These are phyloP conservation scores for Patella depressa DNA, from an alignment of 2,888 invertebrate species.

Conservation along the genomic window DNA sequence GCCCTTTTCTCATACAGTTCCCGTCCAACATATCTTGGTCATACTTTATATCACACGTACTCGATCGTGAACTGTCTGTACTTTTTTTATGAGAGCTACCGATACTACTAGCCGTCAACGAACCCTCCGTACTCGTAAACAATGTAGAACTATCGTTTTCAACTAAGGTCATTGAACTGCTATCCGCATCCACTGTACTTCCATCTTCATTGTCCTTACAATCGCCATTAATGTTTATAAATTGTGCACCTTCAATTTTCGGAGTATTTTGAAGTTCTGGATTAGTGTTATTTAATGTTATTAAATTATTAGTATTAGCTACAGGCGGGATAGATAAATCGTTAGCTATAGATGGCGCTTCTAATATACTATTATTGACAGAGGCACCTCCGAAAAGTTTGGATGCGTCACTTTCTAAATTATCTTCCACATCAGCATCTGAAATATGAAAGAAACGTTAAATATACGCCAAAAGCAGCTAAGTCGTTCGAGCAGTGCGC, in stretches of 20 bases:
- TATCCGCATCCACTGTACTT: not conserved
- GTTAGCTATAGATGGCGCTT: not conserved
- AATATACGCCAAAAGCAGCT: too few relatives aligned
- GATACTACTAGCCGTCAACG: not conserved
- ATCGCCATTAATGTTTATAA: not conserved
- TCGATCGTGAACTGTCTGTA: not conserved
- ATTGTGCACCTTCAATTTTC: not conserved
- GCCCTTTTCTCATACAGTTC: not conserved
- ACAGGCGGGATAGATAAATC: not conserved
- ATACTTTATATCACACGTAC: not conserved
- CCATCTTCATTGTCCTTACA: not conserved
- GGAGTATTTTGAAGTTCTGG: not conserved
- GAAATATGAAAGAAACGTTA: conserved; percentile 17
- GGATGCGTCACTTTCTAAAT: conserved; percentile 65
- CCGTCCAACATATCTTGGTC: not conserved
- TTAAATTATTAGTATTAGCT: not conserved
- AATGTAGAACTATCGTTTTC: not conserved
- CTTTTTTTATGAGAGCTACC: not conserved
- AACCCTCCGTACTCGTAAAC: conserved; percentile 1
- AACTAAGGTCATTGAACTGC: not conserved
- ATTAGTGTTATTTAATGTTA: not conserved
- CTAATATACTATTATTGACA: not conserved
- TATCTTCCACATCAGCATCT: conserved; percentile 72
- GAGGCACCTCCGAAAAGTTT: conserved; percentile 21
- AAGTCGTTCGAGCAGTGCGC: too few relatives aligned